phyloP scores from a whole-genome alignment of 1,140 invertebrate species.

The Holcopasites calliopsidis region DNA sequence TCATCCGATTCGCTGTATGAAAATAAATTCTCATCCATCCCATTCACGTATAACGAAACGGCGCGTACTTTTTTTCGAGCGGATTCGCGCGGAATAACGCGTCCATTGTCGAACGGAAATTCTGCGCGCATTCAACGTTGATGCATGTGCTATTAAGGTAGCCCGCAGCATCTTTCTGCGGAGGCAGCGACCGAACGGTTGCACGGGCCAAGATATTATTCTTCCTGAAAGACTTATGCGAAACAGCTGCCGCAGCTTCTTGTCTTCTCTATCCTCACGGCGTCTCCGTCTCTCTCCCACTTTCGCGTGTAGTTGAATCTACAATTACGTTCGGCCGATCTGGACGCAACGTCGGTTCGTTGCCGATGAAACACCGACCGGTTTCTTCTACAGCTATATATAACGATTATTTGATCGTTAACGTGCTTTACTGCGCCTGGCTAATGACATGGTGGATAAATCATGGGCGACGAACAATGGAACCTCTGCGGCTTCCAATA shows the following conservation, averaged over 20 bases:
- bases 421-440: conserved; percentile 13
- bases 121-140: conserved; percentile 1
- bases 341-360: conserved; percentile 29
- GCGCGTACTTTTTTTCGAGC: conserved; percentile 27
- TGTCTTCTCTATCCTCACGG: conserved; percentile 5
- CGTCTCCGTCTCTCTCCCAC: neutral
- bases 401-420: conserved; percentile 67
- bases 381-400: conserved; percentile 57
- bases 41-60: conserved; percentile 26
- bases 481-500: neutral
- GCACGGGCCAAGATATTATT: conserved; percentile 72
- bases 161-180: conserved; percentile 46
- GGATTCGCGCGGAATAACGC: neutral
- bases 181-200: conserved; percentile 47
- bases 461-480: conserved; percentile 20
- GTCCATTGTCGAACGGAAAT: conserved; percentile 19
- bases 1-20: neutral
- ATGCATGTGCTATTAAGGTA: conserved; percentile 33
- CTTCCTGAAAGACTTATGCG: conserved; percentile 74
- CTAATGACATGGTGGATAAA: conserved; percentile 19
- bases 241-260: conserved; percentile 72
- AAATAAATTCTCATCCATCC: too few relatives aligned
- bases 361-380: conserved; percentile 62
- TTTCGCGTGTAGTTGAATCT: conserved; percentile 1
- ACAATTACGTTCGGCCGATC: conserved; percentile 41